These are phyloP conservation scores for Leptinotarsa juncta DNA, from an alignment of 2,888 invertebrate genomes.

Conservation along the genomic window DNA sequence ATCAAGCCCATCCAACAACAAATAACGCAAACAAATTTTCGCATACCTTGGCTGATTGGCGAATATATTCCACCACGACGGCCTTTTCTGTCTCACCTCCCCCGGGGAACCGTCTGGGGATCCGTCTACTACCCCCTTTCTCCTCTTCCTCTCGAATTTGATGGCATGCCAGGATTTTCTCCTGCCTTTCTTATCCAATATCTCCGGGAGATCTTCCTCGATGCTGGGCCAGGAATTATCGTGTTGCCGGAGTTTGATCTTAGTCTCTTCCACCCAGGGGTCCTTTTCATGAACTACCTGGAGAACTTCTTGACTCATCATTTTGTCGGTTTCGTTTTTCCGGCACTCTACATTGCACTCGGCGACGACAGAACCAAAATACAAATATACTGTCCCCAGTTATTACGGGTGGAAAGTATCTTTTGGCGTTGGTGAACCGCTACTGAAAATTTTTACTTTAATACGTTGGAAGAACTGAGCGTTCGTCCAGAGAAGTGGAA, in stretches of 20 bases:
- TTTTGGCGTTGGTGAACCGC: not conserved
- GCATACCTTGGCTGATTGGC: slow-evolving; percentile 80
- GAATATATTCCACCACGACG: slow-evolving; percentile 92
- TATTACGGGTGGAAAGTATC: not conserved
- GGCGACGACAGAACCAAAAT: not conserved
- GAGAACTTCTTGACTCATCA: slow-evolving; percentile 60
- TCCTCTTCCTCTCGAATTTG: slow-evolving; percentile 64
- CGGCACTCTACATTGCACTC: slow-evolving; percentile 13
- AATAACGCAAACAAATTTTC: not conserved
- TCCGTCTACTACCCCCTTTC: slow-evolving; percentile 61
- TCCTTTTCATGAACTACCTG: slow-evolving; percentile 62
- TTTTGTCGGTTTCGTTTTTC: slow-evolving; percentile 32
- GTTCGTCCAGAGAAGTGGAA: not conserved
- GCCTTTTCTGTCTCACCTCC: slow-evolving; percentile 77
- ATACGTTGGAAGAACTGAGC: not conserved
- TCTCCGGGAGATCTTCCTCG: slow-evolving; percentile 55
- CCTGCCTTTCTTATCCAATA: slow-evolving; percentile 62
- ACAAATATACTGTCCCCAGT: not conserved
- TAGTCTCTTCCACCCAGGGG: slow-evolving; percentile 60
- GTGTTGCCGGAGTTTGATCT: slow-evolving; percentile 56
- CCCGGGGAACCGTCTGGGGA: slow-evolving; percentile 51
- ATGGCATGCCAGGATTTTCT: slow-evolving; percentile 66
- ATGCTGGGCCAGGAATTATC: slow-evolving; percentile 56
- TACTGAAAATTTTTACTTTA: not conserved
- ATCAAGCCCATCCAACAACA: slow-evolving; percentile 24